phyloP scores from a whole-genome alignment of 2,888 invertebrate genomes.

The Conomelus anceps region DNA sequence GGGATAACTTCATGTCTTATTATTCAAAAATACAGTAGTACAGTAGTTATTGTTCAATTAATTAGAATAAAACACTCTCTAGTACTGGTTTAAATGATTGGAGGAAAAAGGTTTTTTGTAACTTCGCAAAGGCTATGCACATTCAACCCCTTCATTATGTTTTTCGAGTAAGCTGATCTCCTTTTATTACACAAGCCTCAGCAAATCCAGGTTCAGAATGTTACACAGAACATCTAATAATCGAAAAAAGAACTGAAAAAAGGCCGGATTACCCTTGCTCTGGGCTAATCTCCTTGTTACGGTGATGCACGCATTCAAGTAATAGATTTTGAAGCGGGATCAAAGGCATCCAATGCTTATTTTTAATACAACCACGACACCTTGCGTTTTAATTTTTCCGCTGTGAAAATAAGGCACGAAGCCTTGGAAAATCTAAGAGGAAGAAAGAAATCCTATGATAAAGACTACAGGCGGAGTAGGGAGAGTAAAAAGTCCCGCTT shows the following conservation, averaged over 20 bases:
- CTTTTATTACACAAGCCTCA: too few relatives aligned
- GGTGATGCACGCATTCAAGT: background rate
- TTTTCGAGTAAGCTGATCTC: too few relatives aligned
- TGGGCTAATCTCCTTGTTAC: background rate
- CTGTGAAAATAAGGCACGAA: background rate
- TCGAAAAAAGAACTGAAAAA: background rate
- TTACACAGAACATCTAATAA: background rate
- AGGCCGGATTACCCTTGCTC: background rate
- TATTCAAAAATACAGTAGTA: too few relatives aligned
- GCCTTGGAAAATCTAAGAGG: background rate
- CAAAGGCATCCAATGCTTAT: background rate
- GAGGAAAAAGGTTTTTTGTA: too few relatives aligned
- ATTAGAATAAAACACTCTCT: too few relatives aligned
- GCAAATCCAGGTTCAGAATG: too few relatives aligned
- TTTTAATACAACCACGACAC: background rate
- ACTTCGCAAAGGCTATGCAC: too few relatives aligned
- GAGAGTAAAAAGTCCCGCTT: background rate
- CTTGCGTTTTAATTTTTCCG: background rate
- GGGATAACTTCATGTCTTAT: too few relatives aligned
- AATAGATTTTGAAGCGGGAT: background rate
- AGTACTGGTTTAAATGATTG: too few relatives aligned
- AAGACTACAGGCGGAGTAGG: background rate
- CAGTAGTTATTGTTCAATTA: too few relatives aligned
- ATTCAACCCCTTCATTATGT: too few relatives aligned
- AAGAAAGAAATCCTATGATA: background rate